Conservation (phyloP, 2,888 invertebrate species). For the Torymus aiolomorphi region DNA sequence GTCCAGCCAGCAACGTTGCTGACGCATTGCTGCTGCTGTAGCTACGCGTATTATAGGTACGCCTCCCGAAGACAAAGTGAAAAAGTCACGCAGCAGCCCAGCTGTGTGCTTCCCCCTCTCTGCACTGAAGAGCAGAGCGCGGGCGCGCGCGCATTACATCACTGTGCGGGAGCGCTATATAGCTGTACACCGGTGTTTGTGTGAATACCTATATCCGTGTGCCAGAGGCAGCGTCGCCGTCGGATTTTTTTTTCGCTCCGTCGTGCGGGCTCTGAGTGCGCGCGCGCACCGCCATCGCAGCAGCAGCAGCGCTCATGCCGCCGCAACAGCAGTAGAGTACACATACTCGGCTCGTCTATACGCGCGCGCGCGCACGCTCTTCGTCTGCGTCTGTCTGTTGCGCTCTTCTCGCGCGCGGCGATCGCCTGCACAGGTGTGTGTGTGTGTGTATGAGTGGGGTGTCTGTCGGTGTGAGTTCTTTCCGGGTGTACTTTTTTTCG, state of each 20-base stretch:
- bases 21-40: no score
- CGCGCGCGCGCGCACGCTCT: conserved; percentile 11
- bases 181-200: no score
- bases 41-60: no score
- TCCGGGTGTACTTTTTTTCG: no score
- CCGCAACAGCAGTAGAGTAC: not conserved
- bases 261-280: not conserved
- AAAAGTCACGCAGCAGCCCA: conserved; percentile 1
- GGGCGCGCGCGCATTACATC: conserved; percentile 17
- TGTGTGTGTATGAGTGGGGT: no score
- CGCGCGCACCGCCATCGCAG: not conserved
- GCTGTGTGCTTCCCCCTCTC: not conserved
- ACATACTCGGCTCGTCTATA: not conserved
- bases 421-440: no score
- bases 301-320: conserved; percentile 9
- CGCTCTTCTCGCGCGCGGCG: no score
- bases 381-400: no score
- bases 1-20: no score
- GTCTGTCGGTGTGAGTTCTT: no score
- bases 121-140: not conserved
- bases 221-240: not conserved
- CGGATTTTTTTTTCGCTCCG: not conserved
- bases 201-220: no score
- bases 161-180: not conserved
- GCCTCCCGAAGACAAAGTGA: no score